Base-by-base conservation (phyloP, 1,140 invertebrate species). In the Chionoecetes opilio region DNA sequence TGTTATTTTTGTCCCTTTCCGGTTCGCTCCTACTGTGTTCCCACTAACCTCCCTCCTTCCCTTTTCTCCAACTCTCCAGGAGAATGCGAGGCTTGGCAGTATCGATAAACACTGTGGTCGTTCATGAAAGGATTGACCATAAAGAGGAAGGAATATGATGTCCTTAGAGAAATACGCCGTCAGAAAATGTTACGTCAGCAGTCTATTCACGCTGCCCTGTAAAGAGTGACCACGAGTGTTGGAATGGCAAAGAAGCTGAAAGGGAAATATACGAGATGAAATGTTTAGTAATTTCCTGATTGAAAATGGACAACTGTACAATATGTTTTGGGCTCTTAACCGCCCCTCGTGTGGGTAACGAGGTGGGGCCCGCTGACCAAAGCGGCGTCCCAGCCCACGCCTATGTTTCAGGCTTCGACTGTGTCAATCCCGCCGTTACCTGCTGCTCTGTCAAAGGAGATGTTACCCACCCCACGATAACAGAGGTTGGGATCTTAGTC, bases 301-400 rank as follows among this genome's bases (percentile, higher is more conserved):
- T 93, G 92, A 86, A 93, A 93, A 93, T 86, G 41, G 82, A 53
- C 82, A 41, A 93, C 82, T 41, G 26, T 34, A 93, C 92, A 93
- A 93, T 86, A 93, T 93, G 92, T 93, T 93, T 34, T 37, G 92
- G 38, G 82, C 92, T 46, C 41, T 93, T 93, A 93, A 93, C 82
- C 92, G 85, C 92, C 31, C 84, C 41, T 93, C 92, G 35, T 86
- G 26, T 63, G 85, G 82, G 85, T 86, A 93, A 93, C 82, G 92
- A 93, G 82, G 37, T 34, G 53, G 75, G 91, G 34, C 91, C 63
- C 82, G 84, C 92, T 93, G 92, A 93, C 92, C 92, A 53, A 17
- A 29, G 31, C 92, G 17, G 85, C 38, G 82, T 93, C n/a, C 92
- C n/a, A 38, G 75, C 85, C 26, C 31, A 3, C 86, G 84, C 92